Evolutionary conservation across 2,888 invertebrate species (phyloP), one percentile per base, ranked within the genome.

Genomic region (Dryadula phaetusa): DNA sequence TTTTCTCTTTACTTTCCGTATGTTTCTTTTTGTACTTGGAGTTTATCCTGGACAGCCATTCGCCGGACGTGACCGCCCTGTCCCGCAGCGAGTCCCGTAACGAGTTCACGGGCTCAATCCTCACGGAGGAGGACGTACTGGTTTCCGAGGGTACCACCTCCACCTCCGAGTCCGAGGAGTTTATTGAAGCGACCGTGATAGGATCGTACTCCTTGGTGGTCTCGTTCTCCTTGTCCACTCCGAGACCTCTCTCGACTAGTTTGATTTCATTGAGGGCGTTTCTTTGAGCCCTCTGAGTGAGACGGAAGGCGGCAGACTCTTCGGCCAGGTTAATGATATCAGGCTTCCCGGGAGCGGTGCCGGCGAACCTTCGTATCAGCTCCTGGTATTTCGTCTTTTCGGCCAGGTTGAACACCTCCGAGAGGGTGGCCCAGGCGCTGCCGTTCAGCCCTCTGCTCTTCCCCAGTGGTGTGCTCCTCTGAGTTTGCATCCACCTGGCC

Each of bases 361-460:
- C 78, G 0, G 86, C 79, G 5, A 91, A 88, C 75, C 85, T 84
- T 60, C 85, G 88, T 42, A 95, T 89, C 47, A 94, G 77, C 78
- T 94, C 93, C 74, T 91, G 90, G 74, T 94, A 94, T 76, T 88
- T 90, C 75, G 83, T 87, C 76, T 94, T 94, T 72, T 94, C 94
- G 74, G 94, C 93, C 76, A 94, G 83, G 79, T 94, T 90, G 72
- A 93, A 93, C 64, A 94, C 90, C 79, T 93, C 92, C 37, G 92
- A 86, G 44, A 93, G 77, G 61, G 89, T 87, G 12, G 87, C 80
- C 70, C 85, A 83, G 37, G 79, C 76, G 63, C 85, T 89, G 10
- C 90, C 87, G 74, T 90, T 92, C 1, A 82, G 54, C 67, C 82
- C 83, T 70, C 80, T 83, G 77, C 78, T 90, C 76, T 82, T 83